Evolutionary conservation across 2,113 vertebrate species (phyloP).

Genomic region (Gymnobelideus leadbeateri): DNA sequence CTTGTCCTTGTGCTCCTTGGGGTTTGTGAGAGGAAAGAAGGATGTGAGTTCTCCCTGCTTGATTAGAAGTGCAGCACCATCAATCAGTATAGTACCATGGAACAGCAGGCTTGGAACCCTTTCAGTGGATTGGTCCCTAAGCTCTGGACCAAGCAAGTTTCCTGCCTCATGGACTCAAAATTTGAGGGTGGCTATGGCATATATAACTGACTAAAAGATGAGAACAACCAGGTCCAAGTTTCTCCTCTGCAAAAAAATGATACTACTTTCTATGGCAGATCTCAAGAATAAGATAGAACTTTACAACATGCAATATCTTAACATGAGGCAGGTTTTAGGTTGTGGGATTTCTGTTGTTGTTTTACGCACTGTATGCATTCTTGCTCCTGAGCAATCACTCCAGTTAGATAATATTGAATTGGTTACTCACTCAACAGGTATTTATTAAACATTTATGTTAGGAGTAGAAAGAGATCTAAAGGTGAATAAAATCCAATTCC

Average conservation of each 20-base stretch:
- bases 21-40: not conserved
- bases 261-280: not conserved
- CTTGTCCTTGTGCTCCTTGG: not conserved
- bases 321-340: no score
- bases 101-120: not conserved
- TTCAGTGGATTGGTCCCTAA: not conserved
- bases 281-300: not conserved
- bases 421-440: not conserved
- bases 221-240: not conserved
- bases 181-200: not conserved
- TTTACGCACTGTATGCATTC: no score
- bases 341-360: no score
- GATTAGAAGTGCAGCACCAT: not conserved
- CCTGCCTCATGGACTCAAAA: not conserved
- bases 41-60: not conserved
- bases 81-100: not conserved
- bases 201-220: not conserved
- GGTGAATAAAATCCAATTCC: no score
- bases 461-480: no score
- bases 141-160: not conserved
- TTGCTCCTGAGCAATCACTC: not conserved
- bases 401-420: not conserved
- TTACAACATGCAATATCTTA: not conserved
- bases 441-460: not conserved
- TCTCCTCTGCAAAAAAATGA: not conserved